Evolutionary conservation across 1,140 invertebrate genomes (phyloP).

Genomic region (Eulimnadia texana): DNA sequence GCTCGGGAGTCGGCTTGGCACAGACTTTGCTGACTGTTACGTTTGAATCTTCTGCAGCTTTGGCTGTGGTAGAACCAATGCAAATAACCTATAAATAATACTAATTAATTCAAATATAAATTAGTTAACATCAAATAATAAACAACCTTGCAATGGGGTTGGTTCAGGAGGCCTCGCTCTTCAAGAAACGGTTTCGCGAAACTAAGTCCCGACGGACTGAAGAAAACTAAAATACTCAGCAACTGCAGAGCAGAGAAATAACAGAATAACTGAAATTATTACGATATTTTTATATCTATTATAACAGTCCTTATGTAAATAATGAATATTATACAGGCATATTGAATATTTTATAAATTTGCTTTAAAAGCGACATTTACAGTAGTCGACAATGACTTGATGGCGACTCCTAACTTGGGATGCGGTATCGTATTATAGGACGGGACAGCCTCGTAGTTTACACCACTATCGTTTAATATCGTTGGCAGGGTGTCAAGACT

Average conservation of each 20-base stretch:
- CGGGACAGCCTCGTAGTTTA: neutral
- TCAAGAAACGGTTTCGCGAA: neutral
- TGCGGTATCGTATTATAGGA: neutral
- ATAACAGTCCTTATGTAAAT: neutral
- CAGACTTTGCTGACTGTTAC: neutral
- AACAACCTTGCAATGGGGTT: neutral
- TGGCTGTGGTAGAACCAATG: neutral
- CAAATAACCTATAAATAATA: neutral
- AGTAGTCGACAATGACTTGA: neutral
- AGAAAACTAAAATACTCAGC: neutral
- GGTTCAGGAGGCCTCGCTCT: neutral
- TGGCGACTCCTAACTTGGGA: neutral
- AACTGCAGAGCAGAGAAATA: neutral
- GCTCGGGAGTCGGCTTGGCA: neutral
- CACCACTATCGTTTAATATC: neutral
- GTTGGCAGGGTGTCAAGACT: neutral
- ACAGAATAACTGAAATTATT: neutral
- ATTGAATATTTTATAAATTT: no score
- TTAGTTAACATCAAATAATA: neutral
- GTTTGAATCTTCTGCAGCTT: neutral
- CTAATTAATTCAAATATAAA: neutral
- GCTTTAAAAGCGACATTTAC: neutral
- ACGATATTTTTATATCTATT: neutral
- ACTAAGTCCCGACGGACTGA: constrained; percentile 2
- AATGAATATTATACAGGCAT: no score